Evolutionary conservation across 2,797 vertebrate species (phyloP), one percentile per base, ranked within the genome.

Genomic region (Chromobotia macracanthus): DNA sequence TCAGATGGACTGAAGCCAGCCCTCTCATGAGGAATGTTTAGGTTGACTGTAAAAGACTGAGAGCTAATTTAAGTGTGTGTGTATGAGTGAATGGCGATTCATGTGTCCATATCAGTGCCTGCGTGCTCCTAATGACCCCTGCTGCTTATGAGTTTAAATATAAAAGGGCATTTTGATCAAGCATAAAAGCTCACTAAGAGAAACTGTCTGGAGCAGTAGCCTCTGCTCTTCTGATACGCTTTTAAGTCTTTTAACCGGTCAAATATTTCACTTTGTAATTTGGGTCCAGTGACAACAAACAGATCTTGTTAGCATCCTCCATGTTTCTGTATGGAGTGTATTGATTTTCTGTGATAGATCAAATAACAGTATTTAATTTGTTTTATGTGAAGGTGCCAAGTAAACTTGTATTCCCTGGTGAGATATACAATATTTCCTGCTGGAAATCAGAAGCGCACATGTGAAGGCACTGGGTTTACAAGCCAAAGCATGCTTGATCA

Each of bases 81-180:
- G 44, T 56, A 53, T 25, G 44, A 23, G 38, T 44, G 50, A 68
- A 41, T 76, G 72, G 51, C 35, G 56, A 69, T 82, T 66, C 69
- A 72, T 81, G 55, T 67, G 79, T 83, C 79, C 66, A 82, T 77
- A 75, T 85, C 75, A 82, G 67, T 82, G 82, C 84, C 82, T 81
- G 80, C 82, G 58, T 78, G 82, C 75, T 80, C 67, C 75, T 75
- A 69, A 69, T 84, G 84, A 83, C 89, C 87, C 84, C 84, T 84
- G 86, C 86, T 87, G 83, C 84, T 63, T 71, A 81, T 77, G 77
- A 66, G 84, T 81, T 75, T 79, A 69, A 78, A 84, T 83, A 73
- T 84, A 82, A 89, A 88, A 87, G 91, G 92, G 89, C 92, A 91
- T 91, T 91, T 88, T 85, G 84, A 89, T 90, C 83, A 86, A 88